A percentile compares a stretch with the other conserved stretches of the same genome.
phyloP scores from a whole-genome alignment of 2,113 vertebrate species.

The Varanus komodoensis region DNA sequence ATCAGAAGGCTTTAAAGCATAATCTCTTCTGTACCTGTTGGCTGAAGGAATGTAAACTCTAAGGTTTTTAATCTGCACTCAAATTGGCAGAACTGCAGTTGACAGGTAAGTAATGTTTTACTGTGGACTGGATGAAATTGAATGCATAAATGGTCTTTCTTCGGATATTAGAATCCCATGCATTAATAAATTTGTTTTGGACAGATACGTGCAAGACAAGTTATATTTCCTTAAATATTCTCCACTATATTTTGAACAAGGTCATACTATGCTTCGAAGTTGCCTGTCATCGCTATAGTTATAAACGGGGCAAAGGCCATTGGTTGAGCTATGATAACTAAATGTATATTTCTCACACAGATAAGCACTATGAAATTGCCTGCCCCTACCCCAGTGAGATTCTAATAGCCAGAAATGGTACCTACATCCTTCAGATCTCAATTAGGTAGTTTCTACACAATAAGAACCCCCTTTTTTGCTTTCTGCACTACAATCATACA shows the following conservation, averaged over 20 bases:
- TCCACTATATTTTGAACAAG: not conserved
- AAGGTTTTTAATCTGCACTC: conserved; percentile 57
- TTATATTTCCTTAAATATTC: not conserved
- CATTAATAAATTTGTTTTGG: not conserved
- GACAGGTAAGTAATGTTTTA: conserved; percentile 60
- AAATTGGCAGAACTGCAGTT: conserved; percentile 59
- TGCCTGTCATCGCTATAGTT: not conserved
- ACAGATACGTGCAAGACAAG: not conserved
- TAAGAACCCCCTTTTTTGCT: not conserved
- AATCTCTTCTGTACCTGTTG: conserved; percentile 62
- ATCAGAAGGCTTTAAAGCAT: conserved; percentile 69
- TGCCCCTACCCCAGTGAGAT: not conserved
- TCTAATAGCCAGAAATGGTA: not conserved
- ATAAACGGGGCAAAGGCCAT: not conserved
- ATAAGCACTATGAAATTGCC: not conserved
- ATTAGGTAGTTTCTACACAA: not conserved
- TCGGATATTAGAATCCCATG: not conserved
- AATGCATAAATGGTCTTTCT: not conserved
- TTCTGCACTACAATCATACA: not conserved
- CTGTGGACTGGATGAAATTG: not conserved
- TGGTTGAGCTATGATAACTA: not conserved
- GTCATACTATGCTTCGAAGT: not conserved
- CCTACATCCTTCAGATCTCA: not conserved
- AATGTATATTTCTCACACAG: not conserved
- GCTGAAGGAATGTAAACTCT: conserved; percentile 73